These are phyloP conservation scores for Drosophila kanekoi DNA, from an alignment of 2,888 invertebrate species.

Conservation along the genomic window DNA sequence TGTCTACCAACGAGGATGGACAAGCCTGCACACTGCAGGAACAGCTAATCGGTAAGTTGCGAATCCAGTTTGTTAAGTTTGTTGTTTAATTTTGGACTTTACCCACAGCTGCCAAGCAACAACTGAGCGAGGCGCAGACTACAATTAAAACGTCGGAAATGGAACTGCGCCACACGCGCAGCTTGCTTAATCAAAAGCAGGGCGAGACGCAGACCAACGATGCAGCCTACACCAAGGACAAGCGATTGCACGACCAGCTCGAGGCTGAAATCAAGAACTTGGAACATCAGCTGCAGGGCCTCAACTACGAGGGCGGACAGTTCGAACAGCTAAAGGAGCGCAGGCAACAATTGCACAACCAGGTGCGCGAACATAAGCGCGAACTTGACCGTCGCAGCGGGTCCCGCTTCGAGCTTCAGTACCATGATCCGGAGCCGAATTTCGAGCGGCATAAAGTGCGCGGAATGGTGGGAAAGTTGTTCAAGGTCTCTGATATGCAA, in stretches of 20 bases:
- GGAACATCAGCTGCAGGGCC: slow-evolving; percentile 84
- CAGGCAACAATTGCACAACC: slow-evolving; percentile 86
- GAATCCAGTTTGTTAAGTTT: background rate
- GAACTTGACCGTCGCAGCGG: slow-evolving; percentile 80
- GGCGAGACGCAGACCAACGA: slow-evolving; percentile 89
- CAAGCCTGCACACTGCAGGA: slow-evolving; percentile 94
- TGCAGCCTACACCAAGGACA: slow-evolving; percentile 89
- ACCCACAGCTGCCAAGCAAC: slow-evolving; percentile 89
- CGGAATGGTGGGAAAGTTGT: slow-evolving; percentile 92
- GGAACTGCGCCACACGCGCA: slow-evolving; percentile 89
- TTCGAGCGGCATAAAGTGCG: slow-evolving; percentile 89
- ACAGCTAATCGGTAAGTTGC: slow-evolving; percentile 91
- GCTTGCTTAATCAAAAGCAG: slow-evolving; percentile 88
- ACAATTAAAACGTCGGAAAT: slow-evolving; percentile 92
- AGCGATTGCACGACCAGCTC: slow-evolving; percentile 86
- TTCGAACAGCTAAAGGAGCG: slow-evolving; percentile 86
- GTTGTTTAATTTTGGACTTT: background rate
- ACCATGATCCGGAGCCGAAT: slow-evolving; percentile 91
- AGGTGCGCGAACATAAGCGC: slow-evolving; percentile 86
- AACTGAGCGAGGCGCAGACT: slow-evolving; percentile 91
- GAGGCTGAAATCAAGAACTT: slow-evolving; percentile 87
- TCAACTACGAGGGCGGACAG: slow-evolving; percentile 88
- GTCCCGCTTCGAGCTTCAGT: slow-evolving; percentile 87
- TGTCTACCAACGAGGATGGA: slow-evolving; percentile 91
- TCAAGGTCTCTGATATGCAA: slow-evolving; percentile 89